These are phyloP conservation scores for Myripristis jacobus DNA, from an alignment of 2,797 vertebrate genomes.

Conservation along the genomic window DNA sequence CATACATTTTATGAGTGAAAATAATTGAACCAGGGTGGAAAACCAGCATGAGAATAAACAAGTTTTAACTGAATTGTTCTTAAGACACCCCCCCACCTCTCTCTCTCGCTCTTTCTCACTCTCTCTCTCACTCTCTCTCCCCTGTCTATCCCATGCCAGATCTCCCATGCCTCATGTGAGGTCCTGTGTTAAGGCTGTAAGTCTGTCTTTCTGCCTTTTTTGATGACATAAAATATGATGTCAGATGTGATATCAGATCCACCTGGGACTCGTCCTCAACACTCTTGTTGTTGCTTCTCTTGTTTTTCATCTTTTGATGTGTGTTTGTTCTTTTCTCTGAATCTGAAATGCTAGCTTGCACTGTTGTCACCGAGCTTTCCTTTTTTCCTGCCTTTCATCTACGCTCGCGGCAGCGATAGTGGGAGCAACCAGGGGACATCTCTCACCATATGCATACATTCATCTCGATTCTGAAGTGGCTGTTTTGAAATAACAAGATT, in stretches of 20 bases:
- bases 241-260: conserved; percentile 47
- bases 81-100: too few relatives aligned
- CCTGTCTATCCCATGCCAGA: neutral
- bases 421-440: conserved; percentile 26
- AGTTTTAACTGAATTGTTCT: too few relatives aligned
- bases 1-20: too few relatives aligned
- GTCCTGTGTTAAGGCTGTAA: conserved; percentile 29
- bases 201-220: conserved; percentile 27
- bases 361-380: conserved; percentile 9
- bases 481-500: conserved; percentile 33
- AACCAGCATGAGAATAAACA: too few relatives aligned
- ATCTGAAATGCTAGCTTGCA: conserved; percentile 47
- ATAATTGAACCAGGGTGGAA: too few relatives aligned
- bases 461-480: neutral
- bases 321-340: conserved; percentile 36
- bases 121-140: too few relatives aligned
- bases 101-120: too few relatives aligned
- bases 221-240: conserved; percentile 35
- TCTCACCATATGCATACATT: conserved; percentile 28
- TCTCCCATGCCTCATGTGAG: neutral
- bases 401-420: conserved; percentile 29
- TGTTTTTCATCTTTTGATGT: conserved; percentile 43
- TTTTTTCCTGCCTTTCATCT: conserved; percentile 23
- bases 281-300: conserved; percentile 7
- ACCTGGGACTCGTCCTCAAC: conserved; percentile 30